Base-by-base conservation (phyloP, 2,888 invertebrate species). In the Pandemis heparana region DNA sequence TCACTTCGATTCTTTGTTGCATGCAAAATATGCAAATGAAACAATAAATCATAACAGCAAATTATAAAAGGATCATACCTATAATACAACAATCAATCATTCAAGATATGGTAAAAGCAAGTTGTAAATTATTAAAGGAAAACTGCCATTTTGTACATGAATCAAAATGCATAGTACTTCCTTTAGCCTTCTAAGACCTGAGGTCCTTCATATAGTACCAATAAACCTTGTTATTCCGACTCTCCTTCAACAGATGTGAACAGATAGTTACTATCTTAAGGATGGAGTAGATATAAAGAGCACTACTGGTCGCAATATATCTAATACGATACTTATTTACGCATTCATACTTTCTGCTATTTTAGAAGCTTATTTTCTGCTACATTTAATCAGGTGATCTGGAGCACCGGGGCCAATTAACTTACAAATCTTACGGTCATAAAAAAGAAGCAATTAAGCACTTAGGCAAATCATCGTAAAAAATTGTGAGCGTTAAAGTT, bases 381-480 rank as follows among this genome's bases (percentile, higher is more conserved):
- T 10, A 53, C 18, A 23, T 56, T 56, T 10, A 56, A 23, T 56
- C 56, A 23, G 18, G 12, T 8, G 12, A 56, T 56, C 56, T 56
- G 23, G 56, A 56, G 12, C 56, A 56, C 56, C 12, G 12, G 56
- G 56, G 56, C 23, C 56, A 56, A 23, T 56, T 23, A 56, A 56
- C 23, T 56, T 10, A 23, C 56, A 23, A 56, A 56, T 23, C 56
- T 56, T 23, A 9, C 56, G 12, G 12, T 56, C 23, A 23, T 5
- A 56, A 48, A 65, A 46, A 65, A 65, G 16, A 46, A 5, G 38
- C 63, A 51, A 69, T 64, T 51, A 51, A 68, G 66, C 53, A 71
- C 59, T 48, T 67, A 71, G 39, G 48, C 41, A 48, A 41, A 43
- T 23, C 43, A 38, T 10, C 59, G 68, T 16, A 73, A 69, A 73